Percentiles rank a stretch among this genome's conserved stretches.
These are phyloP conservation scores for Drosophila neoperkinsi DNA, from an alignment of 2,888 invertebrate species.

Conservation along the genomic window DNA sequence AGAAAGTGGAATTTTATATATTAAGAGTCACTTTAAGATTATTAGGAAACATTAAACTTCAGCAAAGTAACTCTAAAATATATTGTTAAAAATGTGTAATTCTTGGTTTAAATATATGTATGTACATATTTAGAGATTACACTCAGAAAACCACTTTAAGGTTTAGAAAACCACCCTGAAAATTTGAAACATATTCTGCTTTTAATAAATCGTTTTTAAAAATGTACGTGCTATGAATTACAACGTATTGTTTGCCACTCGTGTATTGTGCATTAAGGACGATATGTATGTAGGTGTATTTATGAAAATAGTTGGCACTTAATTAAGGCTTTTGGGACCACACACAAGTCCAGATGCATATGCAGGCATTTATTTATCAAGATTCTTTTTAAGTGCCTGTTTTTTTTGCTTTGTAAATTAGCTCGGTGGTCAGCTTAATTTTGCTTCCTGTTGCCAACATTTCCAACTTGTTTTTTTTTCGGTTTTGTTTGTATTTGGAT, in stretches of 20 bases:
- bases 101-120: not conserved
- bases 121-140: not conserved
- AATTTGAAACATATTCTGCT: not conserved
- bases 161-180: not conserved
- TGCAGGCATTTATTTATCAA: constrained; percentile 1
- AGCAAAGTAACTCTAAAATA: not conserved
- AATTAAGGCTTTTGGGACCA: not conserved
- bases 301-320: not conserved
- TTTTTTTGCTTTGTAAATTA: constrained; percentile 8
- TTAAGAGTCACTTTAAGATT: not conserved
- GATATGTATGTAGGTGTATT: not conserved
- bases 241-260: not conserved
- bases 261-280: not conserved
- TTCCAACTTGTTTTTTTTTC: not conserved
- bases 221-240: not conserved
- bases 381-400: constrained; percentile 5
- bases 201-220: not conserved
- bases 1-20: no score
- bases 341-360: not conserved
- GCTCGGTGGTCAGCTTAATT: not conserved
- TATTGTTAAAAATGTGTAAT: not conserved
- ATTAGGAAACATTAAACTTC: not conserved
- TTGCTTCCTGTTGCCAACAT: constrained; percentile 14
- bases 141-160: not conserved
- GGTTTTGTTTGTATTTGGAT: constrained; percentile 23